A percentile compares a stretch with the other conserved stretches of the same genome.
Evolutionary conservation across 53 echinoderm and acorn worm species (phyloP).

Genomic region (Henricia sp.): DNA sequence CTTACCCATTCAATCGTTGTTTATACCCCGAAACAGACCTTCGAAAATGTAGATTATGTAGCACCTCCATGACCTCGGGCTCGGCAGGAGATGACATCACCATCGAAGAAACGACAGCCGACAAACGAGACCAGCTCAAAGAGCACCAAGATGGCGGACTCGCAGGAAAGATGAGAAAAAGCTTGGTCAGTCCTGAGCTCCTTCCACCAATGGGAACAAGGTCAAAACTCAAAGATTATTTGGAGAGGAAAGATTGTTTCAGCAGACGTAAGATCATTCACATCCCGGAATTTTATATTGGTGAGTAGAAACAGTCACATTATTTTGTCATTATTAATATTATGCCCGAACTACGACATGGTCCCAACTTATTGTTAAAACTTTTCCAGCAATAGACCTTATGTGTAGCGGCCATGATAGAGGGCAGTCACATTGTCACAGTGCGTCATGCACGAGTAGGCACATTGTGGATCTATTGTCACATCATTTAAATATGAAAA

Average conservation of each 20-base stretch:
- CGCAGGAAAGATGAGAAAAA: not conserved
- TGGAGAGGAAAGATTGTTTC: conserved; percentile 88
- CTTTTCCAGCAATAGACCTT: too few relatives aligned
- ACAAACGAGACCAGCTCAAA: conserved; percentile 21
- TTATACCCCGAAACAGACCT: not conserved
- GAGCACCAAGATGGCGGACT: not conserved
- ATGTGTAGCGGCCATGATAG: too few relatives aligned
- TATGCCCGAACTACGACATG: too few relatives aligned
- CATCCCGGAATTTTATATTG: conserved; percentile 95
- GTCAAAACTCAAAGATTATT: conserved; percentile 76
- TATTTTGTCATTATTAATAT: too few relatives aligned
- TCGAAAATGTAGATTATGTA: not conserved
- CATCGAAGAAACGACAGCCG: conserved; percentile 36
- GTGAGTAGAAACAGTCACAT: conserved; percentile 65
- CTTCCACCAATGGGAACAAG: conserved; percentile 86
- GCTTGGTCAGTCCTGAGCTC: conserved; percentile 91
- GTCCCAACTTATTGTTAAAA: too few relatives aligned
- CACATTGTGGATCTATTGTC: too few relatives aligned
- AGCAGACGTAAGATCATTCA: conserved; percentile 76
- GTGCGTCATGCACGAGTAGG: too few relatives aligned
- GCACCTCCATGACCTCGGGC: too few relatives aligned
- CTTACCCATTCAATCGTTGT: too few relatives aligned
- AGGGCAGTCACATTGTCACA: too few relatives aligned
- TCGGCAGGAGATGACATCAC: conserved; percentile 10
- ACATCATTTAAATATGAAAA: too few relatives aligned